Evolutionary conservation across 2,797 vertebrate species (phyloP).

Genomic region (Cynopterus sphinx): DNA sequence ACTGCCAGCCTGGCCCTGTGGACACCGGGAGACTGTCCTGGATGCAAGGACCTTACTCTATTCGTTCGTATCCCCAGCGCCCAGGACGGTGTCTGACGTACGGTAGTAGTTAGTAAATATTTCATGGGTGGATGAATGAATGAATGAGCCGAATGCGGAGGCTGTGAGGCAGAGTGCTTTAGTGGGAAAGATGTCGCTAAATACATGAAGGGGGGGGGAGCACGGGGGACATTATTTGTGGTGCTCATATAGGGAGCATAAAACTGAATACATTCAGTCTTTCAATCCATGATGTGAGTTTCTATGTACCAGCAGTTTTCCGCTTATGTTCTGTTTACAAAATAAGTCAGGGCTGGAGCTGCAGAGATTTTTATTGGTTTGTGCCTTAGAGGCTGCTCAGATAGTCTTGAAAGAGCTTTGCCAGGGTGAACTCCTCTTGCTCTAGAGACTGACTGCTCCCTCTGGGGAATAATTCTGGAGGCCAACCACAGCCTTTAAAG

Average conservation of each 20-base stretch:
- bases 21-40: not conserved
- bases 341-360: not conserved
- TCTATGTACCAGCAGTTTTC: not conserved
- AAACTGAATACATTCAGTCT: not conserved
- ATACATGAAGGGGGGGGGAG: not conserved
- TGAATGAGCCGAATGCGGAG: not conserved
- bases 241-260: not conserved
- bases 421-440: conserved; percentile 34
- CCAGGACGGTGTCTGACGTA: not conserved
- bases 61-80: not conserved
- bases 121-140: not conserved
- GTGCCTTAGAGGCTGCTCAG: not conserved
- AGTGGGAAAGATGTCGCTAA: not conserved
- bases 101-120: not conserved
- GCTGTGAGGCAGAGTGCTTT: not conserved
- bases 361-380: conserved; percentile 26
- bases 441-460: not conserved
- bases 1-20: not conserved
- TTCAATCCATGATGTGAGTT: not conserved
- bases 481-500: not conserved
- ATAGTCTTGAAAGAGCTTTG: conserved; percentile 44
- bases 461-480: conserved; percentile 12
- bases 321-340: not conserved
- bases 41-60: not conserved
- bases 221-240: not conserved